Evolutionary conservation across 1,140 invertebrate genomes (phyloP).

Genomic region (Berghia stephanieae): DNA sequence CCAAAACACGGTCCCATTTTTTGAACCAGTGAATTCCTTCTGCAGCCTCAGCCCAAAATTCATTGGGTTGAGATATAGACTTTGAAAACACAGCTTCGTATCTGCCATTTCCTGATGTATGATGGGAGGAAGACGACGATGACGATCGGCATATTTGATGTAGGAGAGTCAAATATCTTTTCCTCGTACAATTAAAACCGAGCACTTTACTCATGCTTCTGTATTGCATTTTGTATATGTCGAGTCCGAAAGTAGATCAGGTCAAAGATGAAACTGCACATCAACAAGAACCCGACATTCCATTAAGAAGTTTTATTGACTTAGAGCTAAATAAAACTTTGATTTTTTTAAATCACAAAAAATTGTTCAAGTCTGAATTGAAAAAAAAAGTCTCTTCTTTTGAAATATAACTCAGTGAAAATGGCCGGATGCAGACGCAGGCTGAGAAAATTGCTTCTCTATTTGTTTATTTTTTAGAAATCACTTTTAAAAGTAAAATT

Average conservation of each 20-base stretch:
- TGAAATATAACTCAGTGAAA: too few relatives aligned
- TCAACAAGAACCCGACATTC: background rate
- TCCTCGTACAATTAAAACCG: background rate
- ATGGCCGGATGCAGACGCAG: too few relatives aligned
- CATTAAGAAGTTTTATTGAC: too few relatives aligned
- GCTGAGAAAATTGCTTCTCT: too few relatives aligned
- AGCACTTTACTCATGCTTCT: background rate
- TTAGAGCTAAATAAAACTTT: too few relatives aligned
- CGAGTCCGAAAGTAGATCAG: background rate
- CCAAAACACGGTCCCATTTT: constrained; percentile 84
- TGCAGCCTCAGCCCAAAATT: constrained; percentile 86
- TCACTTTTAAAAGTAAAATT: too few relatives aligned
- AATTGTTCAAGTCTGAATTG: too few relatives aligned
- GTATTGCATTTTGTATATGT: background rate
- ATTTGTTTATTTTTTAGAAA: too few relatives aligned
- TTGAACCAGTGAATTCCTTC: constrained; percentile 80
- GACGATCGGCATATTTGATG: too few relatives aligned
- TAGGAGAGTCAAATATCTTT: background rate
- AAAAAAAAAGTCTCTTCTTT: too few relatives aligned
- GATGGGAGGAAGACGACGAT: background rate
- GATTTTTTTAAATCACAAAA: too few relatives aligned
- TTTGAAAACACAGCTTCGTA: constrained; percentile 77
- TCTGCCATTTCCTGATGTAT: background rate
- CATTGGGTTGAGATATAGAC: constrained; percentile 81
- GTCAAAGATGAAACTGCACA: background rate